Base-by-base conservation (phyloP, 2,888 invertebrate species). In the Drosophila hamatofila region DNA sequence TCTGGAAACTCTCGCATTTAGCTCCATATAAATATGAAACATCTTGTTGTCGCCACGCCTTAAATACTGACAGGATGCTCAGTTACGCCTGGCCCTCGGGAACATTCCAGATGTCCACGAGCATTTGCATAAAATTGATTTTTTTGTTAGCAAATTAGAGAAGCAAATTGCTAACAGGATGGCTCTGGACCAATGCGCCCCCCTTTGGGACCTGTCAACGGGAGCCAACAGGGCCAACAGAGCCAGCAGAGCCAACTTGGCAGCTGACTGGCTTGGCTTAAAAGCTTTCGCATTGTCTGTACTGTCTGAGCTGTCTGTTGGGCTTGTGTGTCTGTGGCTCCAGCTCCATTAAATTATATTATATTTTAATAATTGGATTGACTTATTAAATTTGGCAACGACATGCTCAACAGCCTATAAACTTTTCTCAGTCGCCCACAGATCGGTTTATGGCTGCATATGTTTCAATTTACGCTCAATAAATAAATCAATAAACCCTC, bases 51-150 rank as follows among this genome's bases (percentile, higher is more conserved):
- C 3, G 16, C 21, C 25, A 59, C 25, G 35, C 16, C 30, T n/a
- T 48, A 14, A 21, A 27, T 27, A 21, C 30, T 33, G 11, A 42
- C 66, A 66, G 9, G 25, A 51, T 25, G 39, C 33, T 33, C 8
- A 21, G 18, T 25, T 44, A 16, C 30, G 21, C 7, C 3, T 18
- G 21, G 14, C 25, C 14, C 46, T 27, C 25, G 18, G 7, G 39
- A 39, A 33, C 35, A 35, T 58, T 33, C 60, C 79, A 59, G 73
- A 41, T 78, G 79, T 49, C 58, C 35, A 54, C 16, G 23, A 67
- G 48, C 23, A 75, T 75, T 76, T 76, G 80, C 81, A 76, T 76
- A 80, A 63, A 76, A 76, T 62, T 62, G 59, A 60, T 63, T 52
- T 54, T 60, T 49, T 37, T 46, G 71, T 48, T 54, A 27, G n/a